Base-by-base conservation (phyloP, 2,888 invertebrate species). In the Oxyteleia sp. region DNA sequence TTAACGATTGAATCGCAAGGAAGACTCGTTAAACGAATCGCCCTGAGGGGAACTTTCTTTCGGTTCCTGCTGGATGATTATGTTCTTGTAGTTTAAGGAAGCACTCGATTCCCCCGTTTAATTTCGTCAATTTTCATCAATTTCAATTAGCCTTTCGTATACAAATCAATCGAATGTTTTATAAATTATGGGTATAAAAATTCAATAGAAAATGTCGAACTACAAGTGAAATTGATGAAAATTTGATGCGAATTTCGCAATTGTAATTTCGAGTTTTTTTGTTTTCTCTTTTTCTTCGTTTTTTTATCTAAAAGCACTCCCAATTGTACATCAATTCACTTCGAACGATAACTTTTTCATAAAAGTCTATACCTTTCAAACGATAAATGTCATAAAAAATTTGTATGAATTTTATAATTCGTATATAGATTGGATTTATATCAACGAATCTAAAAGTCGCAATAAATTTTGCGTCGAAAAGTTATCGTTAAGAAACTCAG, bases 1-100 rank as follows among this genome's bases (percentile, higher is more conserved):
- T 29, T 35, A 57, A 57, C 49, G 64, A 35, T 69, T 53, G 51
- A 69, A 47, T 43, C 29, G 47, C 45, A 29, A 72, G 51, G 63
- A 71, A 47, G 57, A 63, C 23, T 69, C 76, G 68, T n/a, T n/a
- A n/a, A 26, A 59, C 38, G 69, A 55, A 51, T 41, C 69, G 16
- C 69, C 69, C 69, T 57, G 69, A 69, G 69, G 57, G 57, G 26
- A 49, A 61, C 59, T 71, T 59, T 61, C 47, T 29, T 72, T 51
- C 18, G 41, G 47, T 59, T 59, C 38, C 49, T 45, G 59, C 47
- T 23, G 35, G 13, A 51, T 47, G 51, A 51, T 66, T 38, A 51
- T 38, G 49, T 64, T 35, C 29, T 16, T 15, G 1, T 11, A 11
- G 11, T 47, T 11, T 47, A 3, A 18, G 26, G 23, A 49, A 49